These are phyloP conservation scores for Odocoileus virginianus DNA, from an alignment of 2,113 vertebrate genomes.

Conservation along the genomic window DNA sequence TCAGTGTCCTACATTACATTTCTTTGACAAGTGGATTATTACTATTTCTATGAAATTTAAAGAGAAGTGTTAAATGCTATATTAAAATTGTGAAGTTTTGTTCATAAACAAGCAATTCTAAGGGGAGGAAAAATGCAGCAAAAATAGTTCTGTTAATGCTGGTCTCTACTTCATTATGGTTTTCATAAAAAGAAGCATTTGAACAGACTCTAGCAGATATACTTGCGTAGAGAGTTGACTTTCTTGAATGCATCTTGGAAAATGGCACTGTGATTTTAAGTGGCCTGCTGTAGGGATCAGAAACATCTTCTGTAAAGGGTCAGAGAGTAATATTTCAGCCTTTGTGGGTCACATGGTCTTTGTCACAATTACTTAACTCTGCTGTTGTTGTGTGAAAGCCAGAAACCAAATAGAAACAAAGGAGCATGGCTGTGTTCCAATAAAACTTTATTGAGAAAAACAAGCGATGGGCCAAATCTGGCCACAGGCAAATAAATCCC, in stretches of 20 bases:
- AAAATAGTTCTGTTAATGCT: background rate
- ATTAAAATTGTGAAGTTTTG: background rate
- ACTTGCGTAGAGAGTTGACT: background rate
- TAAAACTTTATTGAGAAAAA: slow-evolving; percentile 21
- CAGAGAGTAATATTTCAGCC: background rate
- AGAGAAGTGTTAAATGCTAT: background rate
- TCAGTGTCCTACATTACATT: background rate
- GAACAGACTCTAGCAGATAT: background rate
- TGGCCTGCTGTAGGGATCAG: background rate
- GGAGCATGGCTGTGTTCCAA: background rate
- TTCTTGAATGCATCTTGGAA: background rate
- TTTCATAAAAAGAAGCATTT: background rate
- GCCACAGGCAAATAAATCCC: background rate
- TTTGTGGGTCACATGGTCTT: background rate
- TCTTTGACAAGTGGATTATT: background rate
- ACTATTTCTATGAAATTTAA: background rate
- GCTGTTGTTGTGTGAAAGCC: background rate
- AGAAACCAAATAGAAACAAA: background rate
- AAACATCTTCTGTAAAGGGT: background rate
- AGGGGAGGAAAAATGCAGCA: background rate
- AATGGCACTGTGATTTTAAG: background rate
- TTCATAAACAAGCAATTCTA: background rate
- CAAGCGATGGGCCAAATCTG: background rate
- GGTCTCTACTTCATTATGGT: background rate
- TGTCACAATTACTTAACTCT: background rate